Percentiles rank a stretch among this genome's conserved stretches.
phyloP scores from a whole-genome alignment of 1,140 invertebrate species.

The Steinernema feltiae region DNA sequence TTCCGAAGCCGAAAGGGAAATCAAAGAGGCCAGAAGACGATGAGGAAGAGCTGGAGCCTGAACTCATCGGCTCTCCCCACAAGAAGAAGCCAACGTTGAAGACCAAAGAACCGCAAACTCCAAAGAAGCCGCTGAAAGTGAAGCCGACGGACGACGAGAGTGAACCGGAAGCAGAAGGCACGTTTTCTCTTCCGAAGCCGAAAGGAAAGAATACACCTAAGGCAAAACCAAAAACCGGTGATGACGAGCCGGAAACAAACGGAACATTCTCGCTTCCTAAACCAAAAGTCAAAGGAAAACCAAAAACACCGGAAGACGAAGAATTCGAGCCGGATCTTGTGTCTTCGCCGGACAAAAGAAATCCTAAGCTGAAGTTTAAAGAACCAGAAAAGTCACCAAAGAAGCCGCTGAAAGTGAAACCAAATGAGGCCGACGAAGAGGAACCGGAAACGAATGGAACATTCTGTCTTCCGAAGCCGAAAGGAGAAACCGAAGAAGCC shows the following conservation, averaged over 20 bases:
- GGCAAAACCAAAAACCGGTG: background rate
- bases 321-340: background rate
- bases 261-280: background rate
- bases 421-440: background rate
- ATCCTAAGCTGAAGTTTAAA: background rate
- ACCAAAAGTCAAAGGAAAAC: conserved; percentile 5
- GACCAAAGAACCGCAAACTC: background rate
- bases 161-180: background rate
- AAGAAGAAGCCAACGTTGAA: background rate
- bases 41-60: background rate
- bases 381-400: background rate
- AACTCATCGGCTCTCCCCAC: background rate
- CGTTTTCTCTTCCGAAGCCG: background rate
- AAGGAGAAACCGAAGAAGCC: conserved; percentile 5
- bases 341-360: background rate
- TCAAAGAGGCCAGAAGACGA: background rate
- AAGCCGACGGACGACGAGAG: background rate
- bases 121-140: background rate
- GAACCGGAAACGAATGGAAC: background rate
- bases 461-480: background rate
- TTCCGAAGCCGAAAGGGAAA: background rate
- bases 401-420: conserved; percentile 3
- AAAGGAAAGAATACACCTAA: background rate
- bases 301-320: background rate
- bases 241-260: background rate